Base-by-base conservation (phyloP, 2,113 vertebrate species). In the Sander vitreus region DNA sequence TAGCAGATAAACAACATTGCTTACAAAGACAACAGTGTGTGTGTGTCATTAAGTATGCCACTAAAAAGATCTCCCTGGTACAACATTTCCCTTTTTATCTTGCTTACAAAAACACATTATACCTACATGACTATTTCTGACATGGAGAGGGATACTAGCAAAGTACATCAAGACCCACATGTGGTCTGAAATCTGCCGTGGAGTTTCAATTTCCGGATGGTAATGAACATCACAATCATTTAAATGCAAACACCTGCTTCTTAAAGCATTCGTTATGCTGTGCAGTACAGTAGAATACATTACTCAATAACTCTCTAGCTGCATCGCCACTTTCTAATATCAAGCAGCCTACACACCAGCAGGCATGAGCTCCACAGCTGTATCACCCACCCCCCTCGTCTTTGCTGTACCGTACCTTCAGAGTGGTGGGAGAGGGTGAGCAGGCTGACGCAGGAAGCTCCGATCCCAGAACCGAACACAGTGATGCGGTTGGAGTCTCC, bases 391-490 rank as follows among this genome's bases (percentile, higher is more conserved):
- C 9, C 19, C 36, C 1, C 45, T 4, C 60, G 16, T 69, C 21
- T 14, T 18, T 50, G 30, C 51, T 66, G 19, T 68, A 39, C 55
- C 47, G 25, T 96, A 99, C 98, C 98, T 97, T 99, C 98, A 4
- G 98, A 99, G 91, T 99, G 98, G 91, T 99, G 98, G 59, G 98
- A 99, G 64, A 99, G 95, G 1, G 98, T 99, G 78, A 99, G 97
- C 84, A 99, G 96, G 92, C 98, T 99, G 94, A 99, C 98, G 16
- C 98, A 99, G 74, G 98, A 99, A 13, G 98, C 98, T 0, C 98
- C 98, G 0, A 99, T 99, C 87, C 98, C 98, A 0, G 98, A 99
- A 76, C 98, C 98, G 12, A 99, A 99, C 88, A 99, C 98, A 0
- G 98, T 99, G 93, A 99, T 99, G 48, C 98, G 96, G 92, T 97